Conservation (phyloP, 2,113 vertebrate species). For the Orycteropus afer region DNA sequence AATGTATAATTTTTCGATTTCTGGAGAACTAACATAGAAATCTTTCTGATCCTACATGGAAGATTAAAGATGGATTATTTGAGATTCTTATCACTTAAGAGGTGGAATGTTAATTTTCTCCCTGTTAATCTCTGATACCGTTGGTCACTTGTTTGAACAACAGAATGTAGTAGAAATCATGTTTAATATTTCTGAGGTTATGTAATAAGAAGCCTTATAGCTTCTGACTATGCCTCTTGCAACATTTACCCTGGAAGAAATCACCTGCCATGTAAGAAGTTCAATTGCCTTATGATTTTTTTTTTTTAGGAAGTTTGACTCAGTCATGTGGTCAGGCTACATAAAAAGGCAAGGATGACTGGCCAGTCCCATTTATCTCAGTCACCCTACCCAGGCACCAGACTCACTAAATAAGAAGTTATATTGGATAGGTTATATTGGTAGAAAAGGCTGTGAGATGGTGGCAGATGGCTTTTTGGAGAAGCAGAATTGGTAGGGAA, state of each 20-base stretch:
- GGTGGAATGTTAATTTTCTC: not conserved
- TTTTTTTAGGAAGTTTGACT: not conserved
- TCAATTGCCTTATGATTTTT: not conserved
- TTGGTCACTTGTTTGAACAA: not conserved
- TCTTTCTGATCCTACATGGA: not conserved
- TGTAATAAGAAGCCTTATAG: not conserved
- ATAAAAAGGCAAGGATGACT: not conserved
- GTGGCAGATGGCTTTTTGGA: too few relatives aligned
- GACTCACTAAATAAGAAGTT: not conserved
- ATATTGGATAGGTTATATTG: too few relatives aligned
- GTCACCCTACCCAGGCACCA: not conserved
- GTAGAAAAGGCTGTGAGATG: too few relatives aligned
- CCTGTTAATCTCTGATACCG: not conserved
- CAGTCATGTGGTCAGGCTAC: too few relatives aligned
- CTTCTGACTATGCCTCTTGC: not conserved
- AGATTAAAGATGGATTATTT: not conserved
- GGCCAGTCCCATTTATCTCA: accelerated
- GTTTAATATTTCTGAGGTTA: not conserved
- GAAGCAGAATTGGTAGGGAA: too few relatives aligned
- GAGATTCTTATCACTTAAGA: not conserved
- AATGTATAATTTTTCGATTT: not conserved
- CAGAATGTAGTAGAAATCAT: not conserved
- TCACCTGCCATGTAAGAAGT: not conserved
- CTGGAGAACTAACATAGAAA: not conserved
- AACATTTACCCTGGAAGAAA: not conserved